Evolutionary conservation across 2,888 invertebrate species (phyloP).

Genomic region (Lycophotia porphyrea): DNA sequence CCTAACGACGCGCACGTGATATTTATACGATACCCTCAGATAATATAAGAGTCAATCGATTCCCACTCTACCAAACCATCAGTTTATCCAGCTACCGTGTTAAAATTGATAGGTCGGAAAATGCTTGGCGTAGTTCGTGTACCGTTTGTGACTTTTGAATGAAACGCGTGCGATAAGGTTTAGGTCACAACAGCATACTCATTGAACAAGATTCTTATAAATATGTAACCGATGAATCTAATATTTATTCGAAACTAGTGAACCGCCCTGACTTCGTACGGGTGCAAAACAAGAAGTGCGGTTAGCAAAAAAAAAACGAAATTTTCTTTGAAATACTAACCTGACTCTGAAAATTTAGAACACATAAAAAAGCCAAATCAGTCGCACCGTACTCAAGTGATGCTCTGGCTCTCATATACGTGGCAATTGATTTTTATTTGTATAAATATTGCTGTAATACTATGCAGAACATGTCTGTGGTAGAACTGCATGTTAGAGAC

Average conservation of each 20-base stretch:
- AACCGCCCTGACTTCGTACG: neutral
- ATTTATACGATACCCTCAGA: conserved; percentile 42
- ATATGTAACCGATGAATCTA: neutral
- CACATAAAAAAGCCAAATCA: neutral
- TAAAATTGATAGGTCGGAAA: conserved; percentile 24
- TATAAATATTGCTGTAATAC: too few relatives aligned
- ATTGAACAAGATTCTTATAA: neutral
- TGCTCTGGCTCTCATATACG: neutral
- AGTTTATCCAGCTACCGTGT: conserved; percentile 18
- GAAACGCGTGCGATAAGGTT: neutral
- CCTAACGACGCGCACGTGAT: conserved; percentile 74
- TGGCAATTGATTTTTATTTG: neutral
- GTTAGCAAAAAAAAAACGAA: neutral
- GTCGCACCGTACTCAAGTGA: neutral
- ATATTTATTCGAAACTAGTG: neutral
- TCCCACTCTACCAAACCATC: conserved; percentile 32
- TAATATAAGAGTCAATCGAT: conserved; percentile 53
- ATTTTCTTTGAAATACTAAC: neutral
- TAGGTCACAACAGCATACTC: neutral
- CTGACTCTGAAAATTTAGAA: neutral
- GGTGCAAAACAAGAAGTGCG: neutral
- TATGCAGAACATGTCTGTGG: too few relatives aligned
- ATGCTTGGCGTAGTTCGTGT: neutral
- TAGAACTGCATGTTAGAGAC: too few relatives aligned
- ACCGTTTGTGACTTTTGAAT: conserved; percentile 1